These are phyloP conservation scores for Eristalis pertinax DNA, from an alignment of 2,888 invertebrate genomes.

Conservation along the genomic window DNA sequence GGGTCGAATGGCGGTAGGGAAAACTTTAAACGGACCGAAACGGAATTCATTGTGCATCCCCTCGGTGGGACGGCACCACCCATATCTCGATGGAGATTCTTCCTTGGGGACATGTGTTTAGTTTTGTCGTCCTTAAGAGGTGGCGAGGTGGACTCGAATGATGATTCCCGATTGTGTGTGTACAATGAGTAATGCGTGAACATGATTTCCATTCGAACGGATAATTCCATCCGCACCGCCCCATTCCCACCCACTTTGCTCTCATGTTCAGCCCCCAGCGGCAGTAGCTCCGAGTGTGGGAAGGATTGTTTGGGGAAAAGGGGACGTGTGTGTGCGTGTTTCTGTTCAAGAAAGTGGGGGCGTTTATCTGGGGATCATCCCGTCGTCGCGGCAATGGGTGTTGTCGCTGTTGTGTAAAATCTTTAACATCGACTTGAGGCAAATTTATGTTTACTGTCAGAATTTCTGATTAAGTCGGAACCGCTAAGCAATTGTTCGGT, in stretches of 20 bases:
- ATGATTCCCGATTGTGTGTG: constrained; percentile 55
- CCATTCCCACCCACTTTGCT: neutral
- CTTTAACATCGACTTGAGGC: constrained; percentile 34
- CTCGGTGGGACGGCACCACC: constrained; percentile 5
- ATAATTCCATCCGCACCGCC: constrained; percentile 40
- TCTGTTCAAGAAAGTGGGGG: neutral
- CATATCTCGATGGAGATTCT: constrained; percentile 12
- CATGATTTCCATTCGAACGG: constrained; percentile 63
- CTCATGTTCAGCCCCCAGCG: constrained; percentile 7
- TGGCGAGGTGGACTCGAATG: constrained; percentile 52
- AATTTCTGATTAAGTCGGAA: constrained; percentile 33
- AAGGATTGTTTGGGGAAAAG: neutral
- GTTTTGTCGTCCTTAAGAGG: constrained; percentile 48
- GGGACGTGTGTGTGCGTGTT: neutral
- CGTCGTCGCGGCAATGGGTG: neutral
- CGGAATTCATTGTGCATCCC: constrained; percentile 20
- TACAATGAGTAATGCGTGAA: constrained; percentile 61
- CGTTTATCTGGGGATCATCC: constrained; percentile 24
- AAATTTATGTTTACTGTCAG: constrained; percentile 40
- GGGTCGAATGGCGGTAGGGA: constrained; percentile 31
- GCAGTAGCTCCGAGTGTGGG: neutral
- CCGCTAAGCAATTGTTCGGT: constrained; percentile 12
- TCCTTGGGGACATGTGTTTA: constrained; percentile 36
- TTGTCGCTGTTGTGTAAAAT: constrained; percentile 17
- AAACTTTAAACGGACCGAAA: constrained; percentile 54